A percentile compares a stretch with the other conserved stretches of the same genome.
phyloP scores from a whole-genome alignment of 2,888 invertebrate species.

The Rhopalosiphum nymphaeae region DNA sequence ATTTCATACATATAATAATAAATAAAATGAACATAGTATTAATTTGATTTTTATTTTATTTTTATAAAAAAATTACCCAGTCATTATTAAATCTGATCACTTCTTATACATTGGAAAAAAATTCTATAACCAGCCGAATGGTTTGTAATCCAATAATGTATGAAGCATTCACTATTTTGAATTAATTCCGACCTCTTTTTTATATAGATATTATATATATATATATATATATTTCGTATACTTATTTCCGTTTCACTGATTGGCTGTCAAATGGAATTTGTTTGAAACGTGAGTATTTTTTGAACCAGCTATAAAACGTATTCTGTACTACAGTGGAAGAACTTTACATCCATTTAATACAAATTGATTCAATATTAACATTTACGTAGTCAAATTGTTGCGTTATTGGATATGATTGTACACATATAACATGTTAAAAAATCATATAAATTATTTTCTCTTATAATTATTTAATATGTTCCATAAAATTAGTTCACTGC shows the following conservation, averaged over 20 bases:
- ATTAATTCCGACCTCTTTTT: not conserved
- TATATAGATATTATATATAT: not conserved
- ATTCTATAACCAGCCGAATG: not conserved
- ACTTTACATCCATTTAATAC: not conserved
- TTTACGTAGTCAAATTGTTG: not conserved
- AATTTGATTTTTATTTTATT: not conserved
- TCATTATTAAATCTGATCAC: not conserved
- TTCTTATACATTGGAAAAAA: not conserved
- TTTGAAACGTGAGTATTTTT: conserved; percentile 26
- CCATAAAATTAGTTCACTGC: not conserved
- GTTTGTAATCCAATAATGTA: conserved; percentile 13
- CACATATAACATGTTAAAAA: not conserved
- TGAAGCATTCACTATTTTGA: not conserved
- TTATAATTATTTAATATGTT: not conserved
- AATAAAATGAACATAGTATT: not conserved
- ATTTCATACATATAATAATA: not conserved
- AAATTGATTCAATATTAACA: not conserved
- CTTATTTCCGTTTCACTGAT: conserved; percentile 25
- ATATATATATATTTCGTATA: not conserved
- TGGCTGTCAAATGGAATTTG: conserved; percentile 16
- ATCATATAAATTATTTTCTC: not conserved
- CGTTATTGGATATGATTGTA: not conserved
- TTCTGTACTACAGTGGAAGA: not conserved
- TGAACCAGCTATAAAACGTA: not conserved
- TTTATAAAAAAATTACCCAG: not conserved